phyloP scores from a whole-genome alignment of 1,140 invertebrate genomes.

The Dendroctonus valens region DNA sequence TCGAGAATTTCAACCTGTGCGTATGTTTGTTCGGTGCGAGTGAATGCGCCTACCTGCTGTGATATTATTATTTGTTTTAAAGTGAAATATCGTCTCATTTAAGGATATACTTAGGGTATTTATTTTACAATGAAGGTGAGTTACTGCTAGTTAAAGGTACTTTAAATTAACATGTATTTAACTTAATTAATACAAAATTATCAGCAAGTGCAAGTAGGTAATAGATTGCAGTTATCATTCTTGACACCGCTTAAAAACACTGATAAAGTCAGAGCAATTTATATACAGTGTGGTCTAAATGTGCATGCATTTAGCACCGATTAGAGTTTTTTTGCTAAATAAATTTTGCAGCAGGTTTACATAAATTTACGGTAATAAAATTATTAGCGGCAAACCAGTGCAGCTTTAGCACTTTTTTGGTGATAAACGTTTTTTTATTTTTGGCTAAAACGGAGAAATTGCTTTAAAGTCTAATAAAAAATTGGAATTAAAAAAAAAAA shows the following conservation, averaged over 20 bases:
- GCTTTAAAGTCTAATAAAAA: too few relatives aligned
- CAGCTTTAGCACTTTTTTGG: too few relatives aligned
- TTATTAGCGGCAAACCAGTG: too few relatives aligned
- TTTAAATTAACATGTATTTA: slow-evolving; percentile 24
- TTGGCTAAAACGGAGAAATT: too few relatives aligned
- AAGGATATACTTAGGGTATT: slow-evolving; percentile 31
- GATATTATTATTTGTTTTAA: slow-evolving; percentile 27
- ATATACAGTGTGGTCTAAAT: not conserved
- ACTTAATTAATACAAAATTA: slow-evolving; percentile 4
- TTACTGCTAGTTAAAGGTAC: slow-evolving; percentile 3
- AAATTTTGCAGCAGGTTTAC: not conserved
- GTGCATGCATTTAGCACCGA: too few relatives aligned
- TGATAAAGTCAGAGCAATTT: too few relatives aligned
- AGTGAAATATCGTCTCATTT: slow-evolving; percentile 13
- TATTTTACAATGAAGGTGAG: slow-evolving; percentile 35
- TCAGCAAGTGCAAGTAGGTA: not conserved
- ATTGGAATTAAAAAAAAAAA: too few relatives aligned
- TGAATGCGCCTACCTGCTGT: slow-evolving; percentile 29
- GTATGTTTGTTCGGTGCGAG: slow-evolving; percentile 19
- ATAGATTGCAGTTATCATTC: too few relatives aligned
- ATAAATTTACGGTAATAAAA: too few relatives aligned
- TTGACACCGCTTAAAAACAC: too few relatives aligned
- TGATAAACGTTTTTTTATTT: too few relatives aligned
- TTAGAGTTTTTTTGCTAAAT: too few relatives aligned
- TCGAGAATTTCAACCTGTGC: slow-evolving; percentile 10